A percentile compares a stretch with the other conserved stretches of the same genome.
These are phyloP conservation scores for Globodera rostochiensis DNA, from an alignment of 1,140 invertebrate genomes.

Conservation along the genomic window DNA sequence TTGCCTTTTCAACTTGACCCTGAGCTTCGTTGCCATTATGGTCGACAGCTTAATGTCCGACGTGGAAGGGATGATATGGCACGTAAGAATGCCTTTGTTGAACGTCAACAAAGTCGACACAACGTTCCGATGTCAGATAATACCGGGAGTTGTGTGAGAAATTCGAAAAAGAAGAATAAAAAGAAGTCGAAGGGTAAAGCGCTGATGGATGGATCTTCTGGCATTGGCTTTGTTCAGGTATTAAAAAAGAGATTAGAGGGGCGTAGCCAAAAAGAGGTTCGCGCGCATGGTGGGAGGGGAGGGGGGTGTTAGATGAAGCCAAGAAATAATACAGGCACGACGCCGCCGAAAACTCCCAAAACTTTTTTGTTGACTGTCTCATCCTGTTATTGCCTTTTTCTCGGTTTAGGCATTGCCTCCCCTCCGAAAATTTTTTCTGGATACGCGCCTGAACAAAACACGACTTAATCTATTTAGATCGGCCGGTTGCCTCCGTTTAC, in stretches of 20 bases:
- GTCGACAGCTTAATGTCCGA: not conserved
- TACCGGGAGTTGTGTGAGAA: not conserved
- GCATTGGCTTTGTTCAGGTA: too few species aligned
- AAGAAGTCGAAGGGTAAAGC: not conserved
- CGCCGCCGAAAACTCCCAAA: too few species aligned
- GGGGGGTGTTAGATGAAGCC: too few species aligned
- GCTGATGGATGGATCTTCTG: not conserved
- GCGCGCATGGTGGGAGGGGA: too few species aligned
- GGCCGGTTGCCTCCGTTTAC: not conserved
- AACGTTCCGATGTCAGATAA: not conserved
- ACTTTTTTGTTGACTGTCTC: too few species aligned
- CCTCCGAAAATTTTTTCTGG: too few species aligned
- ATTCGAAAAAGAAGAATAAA: not conserved
- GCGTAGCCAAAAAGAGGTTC: too few species aligned
- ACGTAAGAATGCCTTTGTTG: not conserved
- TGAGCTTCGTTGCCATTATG: conserved; percentile 20
- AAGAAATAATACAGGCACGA: too few species aligned
- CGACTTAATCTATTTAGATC: not conserved
- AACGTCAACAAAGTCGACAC: not conserved
- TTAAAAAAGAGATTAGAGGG: too few species aligned
- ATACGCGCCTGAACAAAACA: too few species aligned
- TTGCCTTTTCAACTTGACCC: conserved; percentile 27
- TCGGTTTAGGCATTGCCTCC: too few species aligned
- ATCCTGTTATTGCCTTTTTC: too few species aligned
- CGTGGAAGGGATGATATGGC: conserved; percentile 19